These are phyloP conservation scores for Nothobranchius kuhntae DNA, from an alignment of 2,113 vertebrate species.

Conservation along the genomic window DNA sequence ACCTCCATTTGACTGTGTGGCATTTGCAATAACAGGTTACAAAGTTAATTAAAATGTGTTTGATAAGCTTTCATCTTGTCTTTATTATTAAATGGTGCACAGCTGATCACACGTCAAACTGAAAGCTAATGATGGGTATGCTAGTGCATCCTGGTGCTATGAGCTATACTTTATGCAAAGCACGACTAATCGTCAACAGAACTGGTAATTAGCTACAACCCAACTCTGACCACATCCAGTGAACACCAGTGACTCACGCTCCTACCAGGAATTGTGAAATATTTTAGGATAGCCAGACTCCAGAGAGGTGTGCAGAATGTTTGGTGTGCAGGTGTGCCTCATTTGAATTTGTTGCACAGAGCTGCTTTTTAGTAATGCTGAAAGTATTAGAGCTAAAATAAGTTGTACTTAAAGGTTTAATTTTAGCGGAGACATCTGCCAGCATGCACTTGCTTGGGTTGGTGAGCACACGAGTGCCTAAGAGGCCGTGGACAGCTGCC, in stretches of 20 bases:
- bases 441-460: constrained; percentile 56
- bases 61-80: too few relatives aligned
- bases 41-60: too few relatives aligned
- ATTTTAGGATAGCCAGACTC: constrained; percentile 39
- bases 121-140: too few relatives aligned
- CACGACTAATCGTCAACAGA: too few relatives aligned
- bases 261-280: constrained; percentile 62
- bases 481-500: constrained; percentile 71
- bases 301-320: constrained; percentile 38
- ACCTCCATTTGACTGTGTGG: too few relatives aligned
- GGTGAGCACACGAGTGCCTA: constrained; percentile 42
- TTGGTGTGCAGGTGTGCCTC: constrained; percentile 43
- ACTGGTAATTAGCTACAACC: constrained; percentile 10
- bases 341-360: constrained; percentile 34
- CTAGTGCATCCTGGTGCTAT: too few relatives aligned
- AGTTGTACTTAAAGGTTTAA: not conserved
- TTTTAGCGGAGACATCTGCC: constrained; percentile 31
- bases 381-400: constrained; percentile 30
- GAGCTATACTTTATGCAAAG: too few relatives aligned
- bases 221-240: constrained; percentile 41
- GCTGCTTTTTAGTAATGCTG: constrained; percentile 11
- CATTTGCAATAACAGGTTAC: too few relatives aligned
- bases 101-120: too few relatives aligned
- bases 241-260: constrained; percentile 50
- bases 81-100: too few relatives aligned